Percentiles rank a stretch among this genome's conserved stretches.
Evolutionary conservation across 2,888 invertebrate genomes (phyloP).

Genomic region (Marasmarcha lunaedactyla): DNA sequence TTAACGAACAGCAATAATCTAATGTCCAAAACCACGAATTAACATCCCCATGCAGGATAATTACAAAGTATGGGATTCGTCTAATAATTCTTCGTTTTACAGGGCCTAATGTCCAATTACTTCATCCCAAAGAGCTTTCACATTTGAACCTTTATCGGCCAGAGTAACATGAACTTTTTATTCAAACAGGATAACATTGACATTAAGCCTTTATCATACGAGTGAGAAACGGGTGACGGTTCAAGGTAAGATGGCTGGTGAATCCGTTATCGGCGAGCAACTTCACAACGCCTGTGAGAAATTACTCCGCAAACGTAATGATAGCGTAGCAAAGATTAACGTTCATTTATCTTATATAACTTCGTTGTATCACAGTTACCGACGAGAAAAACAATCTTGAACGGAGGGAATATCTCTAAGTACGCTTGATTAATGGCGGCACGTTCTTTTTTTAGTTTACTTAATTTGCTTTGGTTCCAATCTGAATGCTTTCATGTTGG

Average conservation of each 20-base stretch:
- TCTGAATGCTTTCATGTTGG: no score
- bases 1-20: no score
- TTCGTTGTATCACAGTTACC: no score
- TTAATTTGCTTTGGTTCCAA: no score
- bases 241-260: conserved; percentile 20
- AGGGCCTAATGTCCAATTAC: conserved; percentile 19
- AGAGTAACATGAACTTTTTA: conserved; percentile 18
- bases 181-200: neutral
- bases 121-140: conserved; percentile 12
- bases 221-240: conserved; percentile 12
- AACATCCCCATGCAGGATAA: neutral
- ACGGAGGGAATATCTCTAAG: no score
- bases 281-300: conserved; percentile 18
- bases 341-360: neutral
- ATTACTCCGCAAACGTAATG: conserved; percentile 16
- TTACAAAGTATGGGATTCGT: conserved; percentile 3
- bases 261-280: conserved; percentile 22
- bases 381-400: no score
- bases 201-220: neutral
- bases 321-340: conserved; percentile 14
- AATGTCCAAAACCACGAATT: no score
- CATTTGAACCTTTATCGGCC: conserved; percentile 12
- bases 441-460: no score
- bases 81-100: conserved; percentile 16
- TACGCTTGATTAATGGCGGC: no score